Evolutionary conservation across 2,113 vertebrate genomes (phyloP).

Genomic region (Zosterops pallidus): DNA sequence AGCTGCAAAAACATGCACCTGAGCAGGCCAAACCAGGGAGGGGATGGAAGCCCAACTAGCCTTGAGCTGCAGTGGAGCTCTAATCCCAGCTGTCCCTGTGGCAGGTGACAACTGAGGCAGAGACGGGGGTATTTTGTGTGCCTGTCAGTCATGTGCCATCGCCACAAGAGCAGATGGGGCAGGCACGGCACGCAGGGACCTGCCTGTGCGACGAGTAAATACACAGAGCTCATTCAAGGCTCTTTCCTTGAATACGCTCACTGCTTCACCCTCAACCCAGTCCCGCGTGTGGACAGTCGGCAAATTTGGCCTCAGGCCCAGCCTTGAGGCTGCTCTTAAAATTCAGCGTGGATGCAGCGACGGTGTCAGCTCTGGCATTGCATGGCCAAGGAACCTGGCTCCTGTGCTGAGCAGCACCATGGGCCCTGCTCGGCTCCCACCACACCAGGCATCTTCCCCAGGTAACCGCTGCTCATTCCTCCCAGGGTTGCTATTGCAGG

Average conservation of each 20-base stretch:
- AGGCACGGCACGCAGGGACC: slow-evolving; percentile 29
- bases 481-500: not conserved
- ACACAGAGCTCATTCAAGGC: slow-evolving; percentile 34
- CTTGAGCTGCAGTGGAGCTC: not conserved
- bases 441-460: not conserved
- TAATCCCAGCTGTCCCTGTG: slow-evolving; percentile 5
- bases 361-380: not conserved
- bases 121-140: slow-evolving; percentile 17
- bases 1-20: not conserved
- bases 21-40: not conserved
- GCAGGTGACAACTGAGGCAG: slow-evolving; percentile 49
- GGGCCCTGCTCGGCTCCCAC: accelerated
- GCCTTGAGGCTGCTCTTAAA: slow-evolving; percentile 64
- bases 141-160: slow-evolving; percentile 44
- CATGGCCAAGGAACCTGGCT: accelerated
- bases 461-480: not conserved
- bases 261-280: slow-evolving; percentile 19
- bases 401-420: accelerated
- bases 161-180: slow-evolving; percentile 55
- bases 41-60: not conserved
- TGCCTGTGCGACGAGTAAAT: not conserved
- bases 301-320: slow-evolving; percentile 58
- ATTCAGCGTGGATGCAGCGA: not conserved
- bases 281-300: not conserved
- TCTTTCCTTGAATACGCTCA: not conserved